Base-by-base conservation (phyloP, 2,113 vertebrate genomes). In the Strix aluco region DNA sequence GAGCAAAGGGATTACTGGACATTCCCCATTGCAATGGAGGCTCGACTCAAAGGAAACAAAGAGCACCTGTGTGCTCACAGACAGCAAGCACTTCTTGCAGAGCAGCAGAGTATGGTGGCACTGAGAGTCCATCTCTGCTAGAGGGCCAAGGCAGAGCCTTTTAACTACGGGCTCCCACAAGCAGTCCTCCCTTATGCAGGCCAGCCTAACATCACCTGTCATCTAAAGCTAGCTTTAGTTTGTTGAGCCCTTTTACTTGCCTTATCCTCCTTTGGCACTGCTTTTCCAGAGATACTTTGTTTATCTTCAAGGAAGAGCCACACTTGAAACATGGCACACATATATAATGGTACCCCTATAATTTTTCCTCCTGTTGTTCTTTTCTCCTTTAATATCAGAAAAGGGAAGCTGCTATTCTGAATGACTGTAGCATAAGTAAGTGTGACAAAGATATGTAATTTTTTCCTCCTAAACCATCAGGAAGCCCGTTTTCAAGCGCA, bases 61-160 rank as follows among this genome's bases (percentile, higher is more conserved):
- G 82, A 91, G 13, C 36, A 73, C 9, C 12, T 1, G 1, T 1
- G 1, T 0, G 2, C 52, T 29, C 0, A 0, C 40, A 52, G 36
- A 47, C 8, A 80, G 51, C 26, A 66, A 82, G 40, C 22, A 27
- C 25, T 20, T 71, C 72, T 57, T 23, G 46, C 19, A 57, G 32
- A 57, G 32, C n/a, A 58, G 42, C 32, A 46, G 57, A 63, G 10
- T 36, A 13, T 25, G 32, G 49, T 21, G 42, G 42, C 62, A 29
- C 26, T 16, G 7, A 58, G 42, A 42, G 54, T 30, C 58, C 63
- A 32, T 5, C 18, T 69, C 58, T 72, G 47, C 32, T 26, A 16
- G 25, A 4, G 29, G 25, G 26, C 10, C 59, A 55, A 69, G 54
- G 21, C 17, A 87, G 30, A 74, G 30, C 17, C 46, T 66, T 83